These are phyloP conservation scores for Pheosia gnoma DNA, from an alignment of 2,888 invertebrate genomes.

Conservation along the genomic window DNA sequence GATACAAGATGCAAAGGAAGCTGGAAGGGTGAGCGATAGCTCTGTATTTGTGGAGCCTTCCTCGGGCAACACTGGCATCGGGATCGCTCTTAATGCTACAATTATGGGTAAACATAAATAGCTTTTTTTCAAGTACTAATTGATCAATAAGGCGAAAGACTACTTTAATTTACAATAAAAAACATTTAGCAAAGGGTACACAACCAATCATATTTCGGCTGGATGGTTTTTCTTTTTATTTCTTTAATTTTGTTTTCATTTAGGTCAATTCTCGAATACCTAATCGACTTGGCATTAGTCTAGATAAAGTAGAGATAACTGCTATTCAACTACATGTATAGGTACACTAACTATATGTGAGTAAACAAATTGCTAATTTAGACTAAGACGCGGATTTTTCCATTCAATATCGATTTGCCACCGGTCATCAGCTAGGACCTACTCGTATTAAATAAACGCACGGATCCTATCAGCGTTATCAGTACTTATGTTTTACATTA, in stretches of 20 bases:
- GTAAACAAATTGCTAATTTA: neutral
- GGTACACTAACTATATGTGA: neutral
- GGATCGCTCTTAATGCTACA: slow-evolving; percentile 94
- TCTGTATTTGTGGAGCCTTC: slow-evolving; percentile 95
- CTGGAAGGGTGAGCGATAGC: slow-evolving; percentile 91
- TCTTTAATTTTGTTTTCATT: no score
- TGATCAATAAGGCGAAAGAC: no score
- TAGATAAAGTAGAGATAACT: neutral
- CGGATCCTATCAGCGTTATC: slow-evolving; percentile 3
- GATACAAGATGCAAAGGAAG: slow-evolving; percentile 94
- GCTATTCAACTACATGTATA: neutral
- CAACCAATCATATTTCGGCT: no score
- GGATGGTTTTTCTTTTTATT: no score
- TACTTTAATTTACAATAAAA: no score
- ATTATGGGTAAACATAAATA: slow-evolving; percentile 70
- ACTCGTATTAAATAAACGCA: slow-evolving; percentile 1
- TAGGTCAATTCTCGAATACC: no score
- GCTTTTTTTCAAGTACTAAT: no score
- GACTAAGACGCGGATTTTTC: neutral
- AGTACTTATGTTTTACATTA: neutral
- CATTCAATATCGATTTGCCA: neutral
- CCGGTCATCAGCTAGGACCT: neutral
- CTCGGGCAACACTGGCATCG: slow-evolving; percentile 93
- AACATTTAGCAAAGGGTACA: no score
- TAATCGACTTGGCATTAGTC: no score